phyloP scores from a whole-genome alignment of 2,888 invertebrate genomes.

The Agrochola circellaris region DNA sequence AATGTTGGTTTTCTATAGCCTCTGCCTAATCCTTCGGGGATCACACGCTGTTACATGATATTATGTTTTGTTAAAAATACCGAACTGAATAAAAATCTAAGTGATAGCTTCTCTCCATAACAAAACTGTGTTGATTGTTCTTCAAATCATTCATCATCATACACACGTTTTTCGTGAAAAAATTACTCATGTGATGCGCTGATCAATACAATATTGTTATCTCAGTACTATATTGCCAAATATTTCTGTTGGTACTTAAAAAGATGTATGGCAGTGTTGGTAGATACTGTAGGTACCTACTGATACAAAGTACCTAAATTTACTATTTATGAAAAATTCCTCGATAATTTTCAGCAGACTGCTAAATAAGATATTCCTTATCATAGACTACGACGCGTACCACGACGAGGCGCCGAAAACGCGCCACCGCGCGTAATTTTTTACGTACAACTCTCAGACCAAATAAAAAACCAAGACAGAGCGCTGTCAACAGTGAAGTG shows the following conservation, averaged over 20 bases:
- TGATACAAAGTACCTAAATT: neutral
- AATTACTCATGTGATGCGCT: neutral
- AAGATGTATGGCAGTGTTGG: neutral
- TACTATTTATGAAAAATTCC: slow-evolving; percentile 15
- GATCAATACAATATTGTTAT: neutral
- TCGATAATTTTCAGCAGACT: neutral
- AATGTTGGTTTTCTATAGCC: neutral
- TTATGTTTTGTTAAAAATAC: too few species aligned
- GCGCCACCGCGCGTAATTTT: neutral
- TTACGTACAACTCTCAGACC: neutral
- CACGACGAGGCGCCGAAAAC: neutral
- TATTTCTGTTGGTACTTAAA: neutral
- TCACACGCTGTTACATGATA: too few species aligned
- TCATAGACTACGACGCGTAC: neutral
- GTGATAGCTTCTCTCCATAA: neutral
- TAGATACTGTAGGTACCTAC: too few species aligned
- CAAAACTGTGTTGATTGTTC: neutral
- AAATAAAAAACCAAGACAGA: too few species aligned
- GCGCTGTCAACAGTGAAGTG: too few species aligned
- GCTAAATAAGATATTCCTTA: neutral
- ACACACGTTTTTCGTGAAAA: neutral
- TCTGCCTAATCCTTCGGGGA: too few species aligned
- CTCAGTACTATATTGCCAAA: neutral
- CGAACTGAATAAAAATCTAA: neutral
- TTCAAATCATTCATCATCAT: too few species aligned